A percentile compares a stretch with the other conserved stretches of the same genome.
phyloP scores from a whole-genome alignment of 2,888 invertebrate species.

The Deroplatys truncata region DNA sequence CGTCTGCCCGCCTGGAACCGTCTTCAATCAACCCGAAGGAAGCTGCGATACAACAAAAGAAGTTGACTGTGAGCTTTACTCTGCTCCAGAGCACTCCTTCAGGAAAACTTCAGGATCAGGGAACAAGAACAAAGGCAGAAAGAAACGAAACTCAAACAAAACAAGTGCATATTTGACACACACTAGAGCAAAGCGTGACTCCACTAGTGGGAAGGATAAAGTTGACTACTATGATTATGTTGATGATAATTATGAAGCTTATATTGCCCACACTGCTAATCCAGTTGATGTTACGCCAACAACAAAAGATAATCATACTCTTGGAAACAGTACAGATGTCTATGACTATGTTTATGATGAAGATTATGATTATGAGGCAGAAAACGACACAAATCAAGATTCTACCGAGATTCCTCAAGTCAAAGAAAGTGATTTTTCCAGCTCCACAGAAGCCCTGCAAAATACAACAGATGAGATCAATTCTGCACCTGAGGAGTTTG shows the following conservation, averaged over 20 bases:
- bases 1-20: conserved; percentile 20
- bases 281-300: not conserved
- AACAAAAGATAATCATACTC: not conserved
- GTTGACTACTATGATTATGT: conserved; percentile 19
- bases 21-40: conserved; percentile 19
- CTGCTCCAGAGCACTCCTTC: conserved; percentile 16
- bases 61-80: conserved; percentile 19
- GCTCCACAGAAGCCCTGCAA: not conserved
- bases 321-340: not conserved
- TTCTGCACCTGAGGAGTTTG: not conserved
- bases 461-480: not conserved
- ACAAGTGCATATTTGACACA: not conserved
- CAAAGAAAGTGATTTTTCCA: not conserved
- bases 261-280: not conserved
- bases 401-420: not conserved
- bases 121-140: not conserved
- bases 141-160: not conserved
- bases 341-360: not conserved
- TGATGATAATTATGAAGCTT: conserved; percentile 20
- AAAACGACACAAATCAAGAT: not conserved
- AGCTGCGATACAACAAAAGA: conserved; percentile 14
- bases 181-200: not conserved
- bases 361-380: not conserved
- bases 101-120: not conserved
- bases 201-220: not conserved